Evolutionary conservation across 2,113 vertebrate genomes (phyloP).

Genomic region (Lasiurus cinereus): DNA sequence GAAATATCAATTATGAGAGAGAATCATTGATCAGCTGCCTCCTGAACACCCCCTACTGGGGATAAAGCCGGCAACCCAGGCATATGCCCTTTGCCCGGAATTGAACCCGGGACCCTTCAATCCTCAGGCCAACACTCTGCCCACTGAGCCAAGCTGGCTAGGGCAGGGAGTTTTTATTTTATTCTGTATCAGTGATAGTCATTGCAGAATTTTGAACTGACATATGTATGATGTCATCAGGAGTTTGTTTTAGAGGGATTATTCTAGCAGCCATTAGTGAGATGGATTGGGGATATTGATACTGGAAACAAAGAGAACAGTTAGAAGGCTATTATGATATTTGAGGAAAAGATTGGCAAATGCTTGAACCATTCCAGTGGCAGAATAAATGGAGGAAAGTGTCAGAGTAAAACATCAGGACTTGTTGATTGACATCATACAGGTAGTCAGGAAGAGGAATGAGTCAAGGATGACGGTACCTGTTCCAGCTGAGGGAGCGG

Average conservation of each 20-base stretch:
- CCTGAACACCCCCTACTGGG: too few species aligned
- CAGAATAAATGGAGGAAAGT: neutral
- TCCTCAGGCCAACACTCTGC: too few species aligned
- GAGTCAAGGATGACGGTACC: neutral
- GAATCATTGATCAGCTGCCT: too few species aligned
- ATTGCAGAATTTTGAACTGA: constrained; percentile 50
- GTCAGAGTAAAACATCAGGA: constrained; percentile 1
- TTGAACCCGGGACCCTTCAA: too few species aligned
- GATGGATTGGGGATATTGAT: constrained; percentile 21
- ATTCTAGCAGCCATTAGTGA: constrained; percentile 47
- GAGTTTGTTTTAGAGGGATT: constrained; percentile 43
- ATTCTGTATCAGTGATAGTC: neutral
- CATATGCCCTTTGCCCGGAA: too few species aligned
- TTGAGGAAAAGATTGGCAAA: constrained; percentile 40
- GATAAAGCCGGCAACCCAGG: too few species aligned
- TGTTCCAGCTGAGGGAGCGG: neutral
- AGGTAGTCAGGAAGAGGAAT: neutral
- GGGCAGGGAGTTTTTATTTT: neutral
- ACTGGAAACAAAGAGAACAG: constrained; percentile 7
- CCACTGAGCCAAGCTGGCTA: too few species aligned
- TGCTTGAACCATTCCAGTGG: constrained; percentile 14
- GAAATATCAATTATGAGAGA: too few species aligned
- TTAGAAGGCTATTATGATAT: neutral
- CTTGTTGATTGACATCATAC: constrained; percentile 34
- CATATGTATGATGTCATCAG: neutral